phyloP scores from a whole-genome alignment of 1,140 invertebrate genomes.

The Calliphora vicina region DNA sequence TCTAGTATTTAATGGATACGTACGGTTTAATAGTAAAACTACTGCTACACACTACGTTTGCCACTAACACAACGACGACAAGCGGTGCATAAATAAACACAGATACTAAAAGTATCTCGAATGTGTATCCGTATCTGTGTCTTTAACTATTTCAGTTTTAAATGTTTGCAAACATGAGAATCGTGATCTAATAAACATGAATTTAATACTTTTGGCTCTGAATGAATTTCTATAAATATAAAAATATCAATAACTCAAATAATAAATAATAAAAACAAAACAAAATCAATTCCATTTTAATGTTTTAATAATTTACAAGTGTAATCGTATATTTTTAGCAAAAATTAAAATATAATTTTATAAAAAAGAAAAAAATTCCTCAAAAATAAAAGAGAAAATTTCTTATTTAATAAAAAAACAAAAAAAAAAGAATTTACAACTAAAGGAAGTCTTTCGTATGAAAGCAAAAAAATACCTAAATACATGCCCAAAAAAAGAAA shows the following conservation, averaged over 20 bases:
- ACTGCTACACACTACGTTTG: background rate
- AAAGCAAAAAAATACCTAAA: background rate
- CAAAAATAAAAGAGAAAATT: background rate
- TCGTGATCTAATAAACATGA: conserved; percentile 36
- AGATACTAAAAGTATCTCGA: background rate
- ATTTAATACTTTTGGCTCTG: background rate
- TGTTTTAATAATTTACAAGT: background rate
- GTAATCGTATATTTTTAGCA: background rate
- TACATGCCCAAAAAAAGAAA: background rate
- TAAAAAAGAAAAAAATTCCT: no score
- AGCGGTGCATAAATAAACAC: background rate
- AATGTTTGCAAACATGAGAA: conserved; percentile 33
- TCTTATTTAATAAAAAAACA: no score
- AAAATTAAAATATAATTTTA: background rate
- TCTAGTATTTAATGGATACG: background rate
- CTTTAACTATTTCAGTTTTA: background rate
- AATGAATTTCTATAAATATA: background rate
- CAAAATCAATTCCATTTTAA: background rate
- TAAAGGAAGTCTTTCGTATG: background rate
- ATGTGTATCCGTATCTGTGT: conserved; percentile 1
- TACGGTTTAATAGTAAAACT: conserved; percentile 6
- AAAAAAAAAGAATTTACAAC: background rate
- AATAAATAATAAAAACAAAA: background rate
- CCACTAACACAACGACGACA: background rate
- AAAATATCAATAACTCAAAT: background rate